Base-by-base conservation (phyloP, 2,113 vertebrate genomes). In the Apistogramma diplotaenia region DNA sequence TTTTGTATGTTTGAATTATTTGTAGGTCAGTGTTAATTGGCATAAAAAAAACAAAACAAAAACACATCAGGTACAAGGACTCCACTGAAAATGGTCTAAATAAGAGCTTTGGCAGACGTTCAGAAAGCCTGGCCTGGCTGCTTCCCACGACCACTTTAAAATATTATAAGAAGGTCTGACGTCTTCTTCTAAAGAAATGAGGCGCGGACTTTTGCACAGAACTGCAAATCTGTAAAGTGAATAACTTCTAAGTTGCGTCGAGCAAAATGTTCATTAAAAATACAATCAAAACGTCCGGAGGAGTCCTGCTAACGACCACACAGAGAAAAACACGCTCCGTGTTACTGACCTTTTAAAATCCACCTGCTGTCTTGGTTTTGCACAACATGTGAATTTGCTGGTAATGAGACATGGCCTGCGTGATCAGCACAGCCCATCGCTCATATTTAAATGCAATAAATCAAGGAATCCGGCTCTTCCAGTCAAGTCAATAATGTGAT, bases 401-500 rank as follows among this genome's bases (percentile, higher is more conserved):
- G 37, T 81, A 85, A 87, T 83, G 77, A 70, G 72, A 55, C 71
- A 29, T 54, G 40, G 72, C 37, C 27, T 54, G 33, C 13, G 23
- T 19, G 3, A 78, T 76, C 59, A 53, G 7, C 59, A 43, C 67
- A 62, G 76, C 51, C 40, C 51, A 51, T 27, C 65, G 31, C 27
- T 79, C 5, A 53, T 57, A 58, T 61, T 71, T 71, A 71, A 85
- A 53, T 59, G 40, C 62, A 29, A 89, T 85, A 71, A 78, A 85
- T 79, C 70, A 31, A 15, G 27, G 27, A 53, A 70, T 56, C 43
- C 19, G 21, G 15, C 67, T 62, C 18, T 76, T 37, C 5, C 35
- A 73, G 40, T 72, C 29, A 18, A 43, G 15, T 46, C 62, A 11
- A 78, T 62, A 18, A 35, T 59, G 33, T 89, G 89, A 91, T 87